phyloP scores from a whole-genome alignment of 2,888 invertebrate species.

The Psylliodes chrysocephalus region DNA sequence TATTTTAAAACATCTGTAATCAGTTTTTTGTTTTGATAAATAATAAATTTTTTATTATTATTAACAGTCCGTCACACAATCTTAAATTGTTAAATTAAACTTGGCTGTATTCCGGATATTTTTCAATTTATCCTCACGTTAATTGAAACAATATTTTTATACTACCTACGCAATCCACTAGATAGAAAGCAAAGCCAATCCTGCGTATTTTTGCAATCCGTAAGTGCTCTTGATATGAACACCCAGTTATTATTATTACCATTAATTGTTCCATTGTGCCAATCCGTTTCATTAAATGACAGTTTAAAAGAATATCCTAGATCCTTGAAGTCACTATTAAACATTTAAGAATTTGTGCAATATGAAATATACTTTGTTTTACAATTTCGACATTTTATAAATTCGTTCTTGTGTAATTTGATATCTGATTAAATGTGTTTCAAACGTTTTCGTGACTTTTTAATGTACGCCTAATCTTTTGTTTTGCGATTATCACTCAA shows the following conservation, averaged over 20 bases:
- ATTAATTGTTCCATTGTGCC: constrained; percentile 11
- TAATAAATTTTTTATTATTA: no score
- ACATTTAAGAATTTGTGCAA: constrained; percentile 13
- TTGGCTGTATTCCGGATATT: no score
- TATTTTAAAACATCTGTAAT: no score
- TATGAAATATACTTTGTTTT: constrained; percentile 24
- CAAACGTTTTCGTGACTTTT: constrained; percentile 31
- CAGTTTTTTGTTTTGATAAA: no score
- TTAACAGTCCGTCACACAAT: no score
- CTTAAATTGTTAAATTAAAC: no score
- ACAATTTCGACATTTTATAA: constrained; percentile 25
- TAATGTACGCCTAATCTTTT: constrained; percentile 20
- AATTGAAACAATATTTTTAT: no score
- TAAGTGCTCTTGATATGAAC: background rate
- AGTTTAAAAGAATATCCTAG: constrained; percentile 3
- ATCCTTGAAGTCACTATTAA: constrained; percentile 7
- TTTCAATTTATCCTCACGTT: no score
- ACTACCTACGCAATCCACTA: no score
- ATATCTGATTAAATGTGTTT: constrained; percentile 31
- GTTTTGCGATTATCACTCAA: constrained; percentile 16
- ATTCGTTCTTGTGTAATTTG: constrained; percentile 27
- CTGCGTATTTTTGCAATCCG: background rate
- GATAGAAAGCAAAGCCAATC: background rate
- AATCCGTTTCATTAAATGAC: constrained; percentile 5
- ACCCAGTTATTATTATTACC: background rate